Evolutionary conservation across 1,140 invertebrate genomes (phyloP), one percentile per base, ranked within the genome.

Genomic region (Brachionus plicatilis): DNA sequence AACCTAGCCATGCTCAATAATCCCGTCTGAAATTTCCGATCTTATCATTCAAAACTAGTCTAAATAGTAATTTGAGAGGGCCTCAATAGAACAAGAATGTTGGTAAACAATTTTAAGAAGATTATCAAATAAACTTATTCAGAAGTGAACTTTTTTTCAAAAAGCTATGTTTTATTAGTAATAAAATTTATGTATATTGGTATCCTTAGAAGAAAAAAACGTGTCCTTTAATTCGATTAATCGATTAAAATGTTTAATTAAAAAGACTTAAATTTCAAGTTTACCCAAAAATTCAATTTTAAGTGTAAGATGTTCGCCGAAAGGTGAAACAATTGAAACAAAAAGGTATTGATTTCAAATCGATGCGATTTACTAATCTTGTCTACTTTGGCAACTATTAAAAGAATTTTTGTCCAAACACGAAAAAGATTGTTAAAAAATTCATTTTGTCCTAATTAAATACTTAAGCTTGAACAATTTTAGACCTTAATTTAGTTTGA

Each of bases 221-320:
- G 68, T 72, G 68, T 72, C 68, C 17, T 47, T 72, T 45, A 72
- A 72, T 72, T 72, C 68, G 37, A 72, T 72, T 72, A 72, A 72
- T 72, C 37, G 68, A 72, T 72, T 72, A 72, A 72, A 72, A 72
- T 45, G 29, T 72, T 72, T 72, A 72, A 72, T 72, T 41, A 72
- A 72, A 72, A 72, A 43, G 33, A 43, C 33, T 72, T 72, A 72
- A 72, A 72, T 72, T 72, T 72, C 68, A 72, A 72, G 68, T 72
- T 72, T 43, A 72, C 17, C 33, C 41, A 72, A 14, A 72, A 72
- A 43, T 72, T 43, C 9, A 72, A 41, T 72, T 72, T 72, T 41
- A 45, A 20, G 37, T 17, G 7, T 72, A 72, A 72, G 68, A 72
- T 41, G 33, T 72, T 72, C 41, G 37, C 68, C 68, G 68, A 72